phyloP scores from a whole-genome alignment of 1,140 invertebrate genomes.

The Zaprionus ornatus region DNA sequence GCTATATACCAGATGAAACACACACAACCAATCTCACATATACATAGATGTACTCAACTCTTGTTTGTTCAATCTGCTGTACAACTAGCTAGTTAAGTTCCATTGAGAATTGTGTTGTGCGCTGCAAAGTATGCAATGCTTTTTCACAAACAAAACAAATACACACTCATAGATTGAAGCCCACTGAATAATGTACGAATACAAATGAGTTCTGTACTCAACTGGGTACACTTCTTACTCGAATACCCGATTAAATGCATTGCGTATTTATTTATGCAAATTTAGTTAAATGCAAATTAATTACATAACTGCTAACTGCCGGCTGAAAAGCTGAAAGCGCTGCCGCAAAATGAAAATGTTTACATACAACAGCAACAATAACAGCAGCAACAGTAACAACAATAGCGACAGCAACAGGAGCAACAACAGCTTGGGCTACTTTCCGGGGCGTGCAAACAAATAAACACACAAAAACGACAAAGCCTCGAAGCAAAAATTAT shows the following conservation, averaged over 20 bases:
- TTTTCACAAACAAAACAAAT: constrained; percentile 16
- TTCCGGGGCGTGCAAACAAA: constrained; percentile 40
- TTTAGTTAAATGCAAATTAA: constrained; percentile 81
- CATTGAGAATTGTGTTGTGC: constrained; percentile 19
- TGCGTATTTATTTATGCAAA: constrained; percentile 79
- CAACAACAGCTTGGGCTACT: constrained; percentile 35
- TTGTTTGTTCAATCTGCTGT: constrained; percentile 39
- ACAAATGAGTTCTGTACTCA: constrained; percentile 3
- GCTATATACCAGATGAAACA: constrained; percentile 4
- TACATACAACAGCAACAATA: constrained; percentile 53
- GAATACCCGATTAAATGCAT: constrained; percentile 50
- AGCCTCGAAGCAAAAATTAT: constrained; percentile 80
- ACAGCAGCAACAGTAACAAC: constrained; percentile 38
- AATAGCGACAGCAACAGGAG: constrained; percentile 38
- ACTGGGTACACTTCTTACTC: constrained; percentile 21
- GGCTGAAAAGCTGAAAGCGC: constrained; percentile 61
- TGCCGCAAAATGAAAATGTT: constrained; percentile 67
- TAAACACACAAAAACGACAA: constrained; percentile 42
- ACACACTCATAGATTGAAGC: not conserved
- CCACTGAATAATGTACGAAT: constrained; percentile 13
- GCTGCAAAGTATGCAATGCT: constrained; percentile 31
- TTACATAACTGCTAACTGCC: constrained; percentile 62
- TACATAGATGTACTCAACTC: constrained; percentile 6
- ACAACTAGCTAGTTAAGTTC: constrained; percentile 38
- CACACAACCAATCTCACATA: constrained; percentile 22